These are phyloP conservation scores for Lathronympha strigana DNA, from an alignment of 2,888 invertebrate species.

Conservation along the genomic window DNA sequence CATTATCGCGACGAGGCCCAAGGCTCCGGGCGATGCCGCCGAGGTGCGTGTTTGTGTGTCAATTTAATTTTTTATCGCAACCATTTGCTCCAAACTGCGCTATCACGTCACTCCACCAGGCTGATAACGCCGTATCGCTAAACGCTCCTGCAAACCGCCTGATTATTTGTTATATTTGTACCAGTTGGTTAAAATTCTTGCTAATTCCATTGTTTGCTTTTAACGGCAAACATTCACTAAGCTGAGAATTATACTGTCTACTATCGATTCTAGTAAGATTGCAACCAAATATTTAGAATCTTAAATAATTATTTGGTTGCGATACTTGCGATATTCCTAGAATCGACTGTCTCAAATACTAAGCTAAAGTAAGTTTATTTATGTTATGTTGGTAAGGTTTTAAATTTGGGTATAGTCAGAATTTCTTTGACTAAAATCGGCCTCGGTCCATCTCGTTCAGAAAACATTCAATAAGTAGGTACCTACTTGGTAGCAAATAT, in stretches of 20 bases:
- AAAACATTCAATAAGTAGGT: no score
- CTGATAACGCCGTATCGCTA: constrained; percentile 70
- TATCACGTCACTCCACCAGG: constrained; percentile 68
- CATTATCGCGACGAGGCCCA: constrained; percentile 57
- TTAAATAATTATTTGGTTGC: no score
- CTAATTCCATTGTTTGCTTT: neutral
- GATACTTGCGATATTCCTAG: no score
- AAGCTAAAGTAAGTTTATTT: no score
- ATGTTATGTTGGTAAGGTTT: no score
- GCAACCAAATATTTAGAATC: no score
- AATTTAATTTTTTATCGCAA: constrained; percentile 72
- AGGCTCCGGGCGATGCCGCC: constrained; percentile 59
- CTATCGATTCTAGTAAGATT: no score
- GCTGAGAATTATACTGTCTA: neutral
- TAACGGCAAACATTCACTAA: neutral
- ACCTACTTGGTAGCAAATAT: no score
- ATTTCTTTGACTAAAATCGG: no score
- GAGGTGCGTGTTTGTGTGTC: constrained; percentile 65
- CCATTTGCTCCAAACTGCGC: constrained; percentile 67
- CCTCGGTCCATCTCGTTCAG: no score
- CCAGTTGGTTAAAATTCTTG: constrained; percentile 43
- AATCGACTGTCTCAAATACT: no score
- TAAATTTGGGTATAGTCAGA: no score
- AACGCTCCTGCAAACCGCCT: constrained; percentile 61
- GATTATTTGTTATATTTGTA: constrained; percentile 57